Evolutionary conservation across 2,113 vertebrate species (phyloP).

Genomic region (Dipodomys spectabilis): DNA sequence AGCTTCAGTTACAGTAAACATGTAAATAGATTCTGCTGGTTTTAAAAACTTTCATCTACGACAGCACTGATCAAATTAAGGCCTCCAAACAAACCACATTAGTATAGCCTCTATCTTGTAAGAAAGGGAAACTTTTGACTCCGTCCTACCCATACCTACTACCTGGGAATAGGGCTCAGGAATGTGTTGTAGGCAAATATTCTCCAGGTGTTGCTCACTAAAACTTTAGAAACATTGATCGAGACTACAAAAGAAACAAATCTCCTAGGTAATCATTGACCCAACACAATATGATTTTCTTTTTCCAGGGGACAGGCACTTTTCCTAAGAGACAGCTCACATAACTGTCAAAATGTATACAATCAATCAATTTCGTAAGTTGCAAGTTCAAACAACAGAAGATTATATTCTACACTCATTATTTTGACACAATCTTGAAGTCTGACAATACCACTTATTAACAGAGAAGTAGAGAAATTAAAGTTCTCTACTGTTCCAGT

Average conservation of each 20-base stretch:
- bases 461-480: background rate
- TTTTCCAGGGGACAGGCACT: background rate
- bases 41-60: background rate
- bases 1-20: background rate
- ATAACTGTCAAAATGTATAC: background rate
- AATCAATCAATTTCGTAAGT: background rate
- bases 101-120: background rate
- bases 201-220: background rate
- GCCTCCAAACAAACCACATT: background rate
- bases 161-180: background rate
- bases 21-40: background rate
- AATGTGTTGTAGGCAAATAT: background rate
- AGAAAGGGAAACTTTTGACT: background rate
- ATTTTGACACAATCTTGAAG: background rate
- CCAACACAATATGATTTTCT: background rate
- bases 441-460: background rate
- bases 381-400: background rate
- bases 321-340: slow-evolving; percentile 26
- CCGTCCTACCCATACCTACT: background rate
- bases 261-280: background rate
- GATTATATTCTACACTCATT: background rate
- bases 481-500: background rate
- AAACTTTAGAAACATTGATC: background rate
- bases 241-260: background rate
- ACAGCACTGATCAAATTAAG: background rate